Base-by-base conservation (phyloP, 2,113 vertebrate species). In the Lamprotornis superbus region DNA sequence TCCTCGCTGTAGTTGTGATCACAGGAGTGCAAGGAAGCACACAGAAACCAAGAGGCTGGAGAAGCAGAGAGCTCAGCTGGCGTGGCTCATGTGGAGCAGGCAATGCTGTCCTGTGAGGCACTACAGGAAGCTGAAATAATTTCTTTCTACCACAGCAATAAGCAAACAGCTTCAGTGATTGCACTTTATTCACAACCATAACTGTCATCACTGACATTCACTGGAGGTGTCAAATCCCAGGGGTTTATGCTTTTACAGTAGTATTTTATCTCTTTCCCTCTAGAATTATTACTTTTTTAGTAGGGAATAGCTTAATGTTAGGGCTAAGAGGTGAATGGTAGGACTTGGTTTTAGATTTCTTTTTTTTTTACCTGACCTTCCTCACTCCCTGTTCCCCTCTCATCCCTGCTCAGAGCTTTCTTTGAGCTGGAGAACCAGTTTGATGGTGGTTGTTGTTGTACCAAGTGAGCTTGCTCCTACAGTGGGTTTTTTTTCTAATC, bases 401-500 rank as follows among this genome's bases (percentile, higher is more conserved):
- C 16, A 64, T 87, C 78, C 67, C 55, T 55, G 50, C 89, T 79
- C 77, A 53, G 68, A 83, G 69, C 87, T 89, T 84, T 80, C 35
- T 89, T 50, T 89, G 86, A 95, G 81, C 89, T 92, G 80, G 88
- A 89, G 57, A 95, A 87, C 65, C 69, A 47, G 90, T 91, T 87
- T 82, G 61, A 24, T 56, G 37, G 85, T 68, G 37, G 87, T 64
- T 4, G 56, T 74, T 64, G 80, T 70, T 80, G 70, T 42, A 53
- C 50, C 49, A 80, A 91, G 49, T 44, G 16, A 94, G 86, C 75
- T 96, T 97, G 57, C 44, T 93, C 70, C 55, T 80, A 59, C 25
- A 19, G 85, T 74, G 73, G 9, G 27, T 22, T 80, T 59, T 88
- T 96, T 97, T 93, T n/a, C 92, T 97, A 96, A 97, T 96, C 94